These are phyloP conservation scores for Nymphicus hollandicus DNA, from an alignment of 2,113 vertebrate species.

Conservation along the genomic window DNA sequence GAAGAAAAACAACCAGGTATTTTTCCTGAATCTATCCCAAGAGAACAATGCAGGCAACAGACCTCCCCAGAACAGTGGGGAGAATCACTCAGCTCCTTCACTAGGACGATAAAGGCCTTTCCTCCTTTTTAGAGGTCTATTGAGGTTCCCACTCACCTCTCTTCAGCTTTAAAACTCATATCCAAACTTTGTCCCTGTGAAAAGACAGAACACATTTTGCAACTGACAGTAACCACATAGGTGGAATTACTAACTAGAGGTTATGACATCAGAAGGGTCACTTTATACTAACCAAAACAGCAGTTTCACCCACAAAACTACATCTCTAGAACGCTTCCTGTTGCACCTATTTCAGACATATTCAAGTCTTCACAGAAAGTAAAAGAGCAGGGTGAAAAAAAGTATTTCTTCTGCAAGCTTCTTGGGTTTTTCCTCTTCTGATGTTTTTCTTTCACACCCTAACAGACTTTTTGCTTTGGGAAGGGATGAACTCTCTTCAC, in stretches of 20 bases:
- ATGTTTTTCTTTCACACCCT: neutral
- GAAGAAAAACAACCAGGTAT: neutral
- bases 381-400: neutral
- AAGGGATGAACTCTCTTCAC: neutral
- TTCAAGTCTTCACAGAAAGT: neutral
- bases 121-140: neutral
- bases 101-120: neutral
- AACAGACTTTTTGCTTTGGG: neutral
- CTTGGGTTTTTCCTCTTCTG: neutral
- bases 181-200: conserved; percentile 64
- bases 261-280: neutral
- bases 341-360: neutral
- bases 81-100: neutral
- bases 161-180: conserved; percentile 68
- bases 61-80: neutral
- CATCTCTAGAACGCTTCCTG: neutral
- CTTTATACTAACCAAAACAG: neutral
- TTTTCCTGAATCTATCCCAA: neutral
- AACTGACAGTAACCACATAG: neutral
- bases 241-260: neutral
- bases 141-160: conserved; percentile 64
- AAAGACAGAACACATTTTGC: neutral
- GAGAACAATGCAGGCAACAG: neutral
- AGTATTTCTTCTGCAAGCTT: neutral
- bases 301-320: neutral